A percentile compares a stretch with the other conserved stretches of the same genome.
Conservation (phyloP, 2,888 invertebrate species). For the Trichopria drosophilae region DNA sequence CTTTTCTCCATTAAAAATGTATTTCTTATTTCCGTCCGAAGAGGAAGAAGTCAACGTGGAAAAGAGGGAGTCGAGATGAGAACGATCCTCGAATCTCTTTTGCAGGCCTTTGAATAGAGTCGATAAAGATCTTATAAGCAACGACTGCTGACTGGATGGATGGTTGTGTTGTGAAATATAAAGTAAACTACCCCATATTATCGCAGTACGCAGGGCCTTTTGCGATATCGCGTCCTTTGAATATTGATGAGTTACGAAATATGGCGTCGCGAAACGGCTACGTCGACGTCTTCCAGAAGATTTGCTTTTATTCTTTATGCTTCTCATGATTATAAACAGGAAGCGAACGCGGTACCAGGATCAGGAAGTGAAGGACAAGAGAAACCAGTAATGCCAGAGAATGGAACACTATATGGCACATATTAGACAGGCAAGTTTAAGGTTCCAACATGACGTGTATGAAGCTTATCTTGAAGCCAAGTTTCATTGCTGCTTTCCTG, state of each 20-base stretch:
- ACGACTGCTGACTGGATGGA: slow-evolving; percentile 31
- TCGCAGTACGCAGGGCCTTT: slow-evolving; percentile 37
- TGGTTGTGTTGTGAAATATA: slow-evolving; percentile 47
- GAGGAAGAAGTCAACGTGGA: slow-evolving; percentile 12
- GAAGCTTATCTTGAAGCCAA: too few species aligned
- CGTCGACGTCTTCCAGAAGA: too few species aligned
- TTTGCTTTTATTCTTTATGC: neutral
- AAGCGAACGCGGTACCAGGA: too few species aligned
- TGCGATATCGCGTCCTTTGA: slow-evolving; percentile 37
- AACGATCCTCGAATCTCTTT: slow-evolving; percentile 41
- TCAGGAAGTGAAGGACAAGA: too few species aligned
- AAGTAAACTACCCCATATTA: slow-evolving; percentile 47
- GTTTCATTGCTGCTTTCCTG: too few species aligned
- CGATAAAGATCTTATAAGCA: slow-evolving; percentile 44
- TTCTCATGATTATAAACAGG: neutral
- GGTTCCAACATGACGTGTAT: too few species aligned
- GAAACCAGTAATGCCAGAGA: too few species aligned
- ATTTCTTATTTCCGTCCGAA: too few species aligned
- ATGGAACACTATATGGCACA: too few species aligned
- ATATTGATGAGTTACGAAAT: slow-evolving; percentile 43
- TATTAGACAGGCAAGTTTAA: too few species aligned
- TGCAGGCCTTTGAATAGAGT: slow-evolving; percentile 43
- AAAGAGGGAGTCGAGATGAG: slow-evolving; percentile 16
- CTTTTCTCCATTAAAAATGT: too few species aligned
- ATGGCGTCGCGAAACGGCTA: too few species aligned